Conservation (phyloP, 35 echinoderm and acorn worm genomes). For the Ophioderma brevispina region DNA sequence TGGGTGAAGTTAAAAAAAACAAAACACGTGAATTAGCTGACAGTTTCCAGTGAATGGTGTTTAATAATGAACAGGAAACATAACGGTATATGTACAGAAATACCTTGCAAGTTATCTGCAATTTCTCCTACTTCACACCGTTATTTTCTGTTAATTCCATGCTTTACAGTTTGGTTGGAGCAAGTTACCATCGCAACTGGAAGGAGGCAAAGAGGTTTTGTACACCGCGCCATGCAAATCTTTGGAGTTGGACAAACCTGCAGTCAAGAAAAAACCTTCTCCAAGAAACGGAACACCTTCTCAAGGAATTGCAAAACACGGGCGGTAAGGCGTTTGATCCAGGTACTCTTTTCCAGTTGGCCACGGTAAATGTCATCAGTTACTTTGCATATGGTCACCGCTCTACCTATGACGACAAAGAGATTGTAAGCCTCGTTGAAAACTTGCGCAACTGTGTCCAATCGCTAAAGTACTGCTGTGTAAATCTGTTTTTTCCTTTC, state of each 20-base stretch:
- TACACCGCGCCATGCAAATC: neutral
- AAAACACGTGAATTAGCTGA: too few species aligned
- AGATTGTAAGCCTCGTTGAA: neutral
- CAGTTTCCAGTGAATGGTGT: too few species aligned
- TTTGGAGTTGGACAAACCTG: neutral
- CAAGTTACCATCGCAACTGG: neutral
- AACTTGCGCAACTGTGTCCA: neutral
- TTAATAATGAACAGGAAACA: too few species aligned
- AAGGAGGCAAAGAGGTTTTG: neutral
- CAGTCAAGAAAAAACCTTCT: neutral
- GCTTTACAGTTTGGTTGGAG: neutral
- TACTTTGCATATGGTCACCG: slow-evolving; percentile 3
- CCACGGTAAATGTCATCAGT: slow-evolving; percentile 25
- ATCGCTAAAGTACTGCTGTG: neutral
- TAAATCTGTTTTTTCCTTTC: neutral
- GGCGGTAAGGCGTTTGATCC: slow-evolving; percentile 14
- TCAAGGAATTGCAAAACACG: neutral
- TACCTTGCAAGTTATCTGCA: too few species aligned
- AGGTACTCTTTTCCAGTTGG: neutral
- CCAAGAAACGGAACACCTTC: neutral
- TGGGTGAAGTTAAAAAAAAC: too few species aligned
- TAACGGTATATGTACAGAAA: too few species aligned
- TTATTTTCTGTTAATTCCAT: too few species aligned
- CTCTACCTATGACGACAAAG: neutral
- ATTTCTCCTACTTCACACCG: too few species aligned